phyloP scores from a whole-genome alignment of 2,888 invertebrate genomes.

The Notodonta dromedarius region DNA sequence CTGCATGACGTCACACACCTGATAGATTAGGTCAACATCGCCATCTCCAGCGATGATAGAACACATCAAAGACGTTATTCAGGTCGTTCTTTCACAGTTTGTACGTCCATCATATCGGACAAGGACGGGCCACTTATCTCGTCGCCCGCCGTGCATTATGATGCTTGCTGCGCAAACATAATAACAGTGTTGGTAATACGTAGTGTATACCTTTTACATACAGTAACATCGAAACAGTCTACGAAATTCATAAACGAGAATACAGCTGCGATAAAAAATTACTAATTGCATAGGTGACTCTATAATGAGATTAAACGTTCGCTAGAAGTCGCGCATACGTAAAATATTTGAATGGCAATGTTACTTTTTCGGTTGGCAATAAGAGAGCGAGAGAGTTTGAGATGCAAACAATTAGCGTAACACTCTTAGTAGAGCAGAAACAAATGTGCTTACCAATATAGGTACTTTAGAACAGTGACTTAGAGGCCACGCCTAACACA shows the following conservation, averaged over 20 bases:
- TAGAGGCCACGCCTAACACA: conserved; percentile 47
- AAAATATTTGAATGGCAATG: too few relatives aligned
- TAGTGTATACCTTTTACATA: neutral
- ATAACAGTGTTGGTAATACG: conserved; percentile 38
- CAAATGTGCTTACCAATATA: conserved; percentile 15
- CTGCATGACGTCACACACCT: conserved; percentile 54
- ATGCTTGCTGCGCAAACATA: conserved; percentile 59
- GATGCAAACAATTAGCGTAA: too few relatives aligned
- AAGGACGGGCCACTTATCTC: conserved; percentile 60
- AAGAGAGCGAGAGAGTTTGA: too few relatives aligned
- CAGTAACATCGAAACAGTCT: neutral
- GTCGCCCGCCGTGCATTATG: conserved; percentile 49
- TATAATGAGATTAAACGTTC: too few relatives aligned
- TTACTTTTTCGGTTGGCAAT: too few relatives aligned
- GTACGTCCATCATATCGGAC: conserved; percentile 49
- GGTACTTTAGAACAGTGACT: conserved; percentile 22
- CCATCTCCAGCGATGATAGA: conserved; percentile 41
- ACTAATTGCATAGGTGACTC: too few relatives aligned
- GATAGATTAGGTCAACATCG: conserved; percentile 58
- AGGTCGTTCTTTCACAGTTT: conserved; percentile 51
- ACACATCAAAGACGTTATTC: conserved; percentile 43
- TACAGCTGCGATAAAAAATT: too few relatives aligned
- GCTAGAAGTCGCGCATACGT: too few relatives aligned
- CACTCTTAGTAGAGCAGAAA: conserved; percentile 4
- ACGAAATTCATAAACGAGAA: neutral